Evolutionary conservation across 1,140 invertebrate genomes (phyloP), one percentile per base, ranked within the genome.

Genomic region (Drosophila lacteicornis): DNA sequence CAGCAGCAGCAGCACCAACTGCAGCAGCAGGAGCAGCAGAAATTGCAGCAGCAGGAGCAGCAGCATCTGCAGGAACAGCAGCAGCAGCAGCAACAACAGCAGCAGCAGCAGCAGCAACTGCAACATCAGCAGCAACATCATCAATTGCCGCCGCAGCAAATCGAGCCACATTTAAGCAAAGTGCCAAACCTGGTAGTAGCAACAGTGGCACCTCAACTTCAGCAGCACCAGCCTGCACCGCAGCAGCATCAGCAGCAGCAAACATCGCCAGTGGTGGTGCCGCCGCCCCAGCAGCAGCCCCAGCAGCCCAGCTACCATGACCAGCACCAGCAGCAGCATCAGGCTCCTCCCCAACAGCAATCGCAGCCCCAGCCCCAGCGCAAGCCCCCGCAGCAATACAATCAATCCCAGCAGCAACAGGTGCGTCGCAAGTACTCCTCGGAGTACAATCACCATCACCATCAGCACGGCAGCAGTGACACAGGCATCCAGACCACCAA

Each of bases 401-500:
- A 87, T 55, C 70, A 63, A 38, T 63, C 70, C 8, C 82, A 79
- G 30, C 81, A 82, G 50, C 83, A 92, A 62, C 78, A 91, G 71
- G 79, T 81, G 45, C 85, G 85, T 66, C 85, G 86, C 49, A 84
- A 92, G 67, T 91, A 88, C 63, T 88, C 84, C 36, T 82, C 80
- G 22, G 86, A 91, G 62, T 84, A 91, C 56, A 87, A 75, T 45
- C 79, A 88, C 47, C 77, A 88, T 22, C 74, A 88, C 13, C 78
- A 91, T 8, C 82, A 82, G 49, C 79, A 80, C 49, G 79, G 68
- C 38, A 91, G 70, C 76, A 88, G 60, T 66, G 85, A 91, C 42
- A 81, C 90, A n/a, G 83, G 69, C 46, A 80, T 90, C 43, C 91
- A 92, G 69, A 91, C 90, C 19, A 92, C 85, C 47, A 92, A 92